Percentiles rank a stretch among this genome's conserved stretches.
These are phyloP conservation scores for Anabas testudineus DNA, from an alignment of 2,797 vertebrate species.

Conservation along the genomic window DNA sequence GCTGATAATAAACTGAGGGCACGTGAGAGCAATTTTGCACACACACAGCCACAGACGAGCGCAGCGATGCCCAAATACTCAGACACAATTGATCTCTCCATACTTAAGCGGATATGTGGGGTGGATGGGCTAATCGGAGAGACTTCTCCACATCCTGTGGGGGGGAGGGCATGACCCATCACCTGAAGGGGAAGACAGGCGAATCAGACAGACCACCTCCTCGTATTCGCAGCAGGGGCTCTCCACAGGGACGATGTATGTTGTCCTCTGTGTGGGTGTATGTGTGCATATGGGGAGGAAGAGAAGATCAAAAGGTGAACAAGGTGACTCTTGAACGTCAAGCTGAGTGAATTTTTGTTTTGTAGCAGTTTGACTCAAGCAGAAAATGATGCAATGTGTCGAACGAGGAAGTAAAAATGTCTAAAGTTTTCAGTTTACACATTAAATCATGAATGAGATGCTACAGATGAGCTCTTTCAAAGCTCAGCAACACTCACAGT, in stretches of 20 bases:
- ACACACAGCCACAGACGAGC: conserved; percentile 8
- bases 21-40: conserved; percentile 45
- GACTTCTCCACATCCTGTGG: conserved; percentile 62
- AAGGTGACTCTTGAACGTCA: conserved; percentile 48
- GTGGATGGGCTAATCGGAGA: conserved; percentile 73
- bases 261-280: conserved; percentile 22
- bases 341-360: conserved; percentile 39
- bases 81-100: conserved; percentile 36
- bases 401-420: conserved; percentile 10
- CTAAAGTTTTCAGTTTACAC: not conserved
- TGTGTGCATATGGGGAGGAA: conserved; percentile 9
- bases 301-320: conserved; percentile 43
- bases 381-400: conserved; percentile 18
- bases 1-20: conserved; percentile 33
- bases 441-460: conserved; percentile 36
- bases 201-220: conserved; percentile 49
- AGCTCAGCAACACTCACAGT: conserved; percentile 42
- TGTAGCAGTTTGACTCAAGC: conserved; percentile 18
- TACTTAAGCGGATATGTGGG: conserved; percentile 65
- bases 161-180: conserved; percentile 71
- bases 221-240: conserved; percentile 34
- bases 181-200: conserved; percentile 58
- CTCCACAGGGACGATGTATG: conserved; percentile 23
- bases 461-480: conserved; percentile 53
- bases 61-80: conserved; percentile 12